Base-by-base conservation (phyloP, 2,888 invertebrate species). In the Pyrrhosoma nymphula region DNA sequence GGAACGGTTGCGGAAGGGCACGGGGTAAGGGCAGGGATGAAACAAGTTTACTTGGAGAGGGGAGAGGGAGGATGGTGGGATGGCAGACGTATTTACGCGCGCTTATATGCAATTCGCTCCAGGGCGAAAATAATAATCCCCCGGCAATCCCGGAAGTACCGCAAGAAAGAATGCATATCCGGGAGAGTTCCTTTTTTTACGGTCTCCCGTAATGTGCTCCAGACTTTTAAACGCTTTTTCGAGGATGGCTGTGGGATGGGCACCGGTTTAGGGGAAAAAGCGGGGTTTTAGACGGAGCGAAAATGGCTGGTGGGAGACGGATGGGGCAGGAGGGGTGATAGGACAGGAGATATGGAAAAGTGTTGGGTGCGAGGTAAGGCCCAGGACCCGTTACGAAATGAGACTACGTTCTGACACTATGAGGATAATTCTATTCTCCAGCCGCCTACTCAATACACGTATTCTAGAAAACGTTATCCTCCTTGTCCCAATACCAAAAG, bases 171-270 rank as follows among this genome's bases (percentile, higher is more conserved):
- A 82, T 82, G 82, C 26, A 82, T 35, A 82, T 82, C 82, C 82
- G 82, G 35, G 35, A 35, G 82, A 82, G 82, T 82, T 35, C 69
- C 23, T 69, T 10, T 69, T 69, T 69, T 82, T 82, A 82, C 35
- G 35, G 82, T 4, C 35, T 82, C 82, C 35, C 82, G 82, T 82
- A 82, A 82, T 82, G 82, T 16, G 30, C 35, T n/a, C 82, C 35
- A 82, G 82, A 82, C 82, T 82, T 82, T 82, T 14, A 82, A 82
- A 82, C 82, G 82, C 82, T 26, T 82, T 82, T 82, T 82, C 82
- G 30, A 82, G 82, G 82, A 82, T 82, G n/a, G n/a, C 35, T 18
- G 82, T 82, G 82, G 35, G 82, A 18, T 82, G 30, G 82, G 82
- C 82, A 18, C 26, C 4, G 35, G 82, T 35, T 30, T 14, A 82